A percentile compares a stretch with the other conserved stretches of the same genome.
Conservation (phyloP, 2,113 vertebrate species). For the Boulengerochromis microlepis region DNA sequence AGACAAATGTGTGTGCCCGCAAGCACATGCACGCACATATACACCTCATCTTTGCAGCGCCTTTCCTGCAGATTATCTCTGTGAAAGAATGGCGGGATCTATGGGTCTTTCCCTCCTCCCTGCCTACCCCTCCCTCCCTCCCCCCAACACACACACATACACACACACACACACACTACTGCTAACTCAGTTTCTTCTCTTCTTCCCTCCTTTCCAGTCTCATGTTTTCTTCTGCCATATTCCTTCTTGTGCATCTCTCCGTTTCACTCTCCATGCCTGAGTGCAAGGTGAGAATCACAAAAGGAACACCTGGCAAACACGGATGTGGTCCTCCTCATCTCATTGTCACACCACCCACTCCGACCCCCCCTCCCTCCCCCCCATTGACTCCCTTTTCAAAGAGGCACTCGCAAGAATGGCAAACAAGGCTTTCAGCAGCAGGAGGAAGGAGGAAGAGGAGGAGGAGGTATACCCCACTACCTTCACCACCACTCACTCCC, state of each 20-base stretch:
- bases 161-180: background rate
- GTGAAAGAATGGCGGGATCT: constrained; percentile 62
- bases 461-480: constrained; percentile 9
- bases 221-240: background rate
- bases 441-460: constrained; percentile 33
- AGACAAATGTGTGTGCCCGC: constrained; percentile 17
- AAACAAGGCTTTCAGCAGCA: constrained; percentile 69
- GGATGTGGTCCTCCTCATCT: constrained; percentile 59
- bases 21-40: background rate
- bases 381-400: constrained; percentile 49
- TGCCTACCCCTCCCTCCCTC: background rate
- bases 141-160: background rate
- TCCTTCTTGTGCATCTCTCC: constrained; percentile 12
- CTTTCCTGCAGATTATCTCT: constrained; percentile 56
- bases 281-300: constrained; percentile 71
- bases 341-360: constrained; percentile 33
- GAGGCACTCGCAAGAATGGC: constrained; percentile 65
- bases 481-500: constrained; percentile 42
- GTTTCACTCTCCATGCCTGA: constrained; percentile 35
- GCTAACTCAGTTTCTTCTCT: background rate
- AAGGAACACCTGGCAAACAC: constrained; percentile 77
- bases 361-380: background rate
- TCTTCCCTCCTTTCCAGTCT: background rate
- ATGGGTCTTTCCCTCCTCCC: constrained; percentile 4
- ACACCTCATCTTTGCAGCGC: background rate